phyloP scores from a whole-genome alignment of 2,797 vertebrate species.

The Falco biarmicus region DNA sequence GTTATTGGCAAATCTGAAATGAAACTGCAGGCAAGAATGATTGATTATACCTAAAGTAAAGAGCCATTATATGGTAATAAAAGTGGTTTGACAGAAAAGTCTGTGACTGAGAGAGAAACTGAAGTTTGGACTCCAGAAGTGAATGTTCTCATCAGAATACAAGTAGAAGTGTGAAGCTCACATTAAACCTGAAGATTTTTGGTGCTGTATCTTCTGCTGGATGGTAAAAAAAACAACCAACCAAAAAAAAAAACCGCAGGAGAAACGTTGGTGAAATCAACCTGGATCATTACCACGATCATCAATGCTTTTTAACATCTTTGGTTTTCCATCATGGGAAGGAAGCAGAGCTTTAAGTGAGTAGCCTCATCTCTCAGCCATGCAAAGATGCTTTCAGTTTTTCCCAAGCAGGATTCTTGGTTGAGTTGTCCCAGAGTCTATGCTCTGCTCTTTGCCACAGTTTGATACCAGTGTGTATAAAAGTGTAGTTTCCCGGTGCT shows the following conservation, averaged over 20 bases:
- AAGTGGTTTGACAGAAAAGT: neutral
- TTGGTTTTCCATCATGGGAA: neutral
- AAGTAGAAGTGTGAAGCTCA: neutral
- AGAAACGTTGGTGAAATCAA: neutral
- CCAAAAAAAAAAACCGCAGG: neutral
- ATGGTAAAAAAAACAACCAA: neutral
- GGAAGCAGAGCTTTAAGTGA: neutral
- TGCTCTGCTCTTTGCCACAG: neutral
- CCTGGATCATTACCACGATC: neutral
- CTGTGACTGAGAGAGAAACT: neutral
- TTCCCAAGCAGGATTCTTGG: neutral
- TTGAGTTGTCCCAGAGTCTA: neutral
- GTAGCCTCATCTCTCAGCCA: neutral
- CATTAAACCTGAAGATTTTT: neutral
- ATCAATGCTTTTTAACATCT: neutral
- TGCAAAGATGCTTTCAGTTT: neutral
- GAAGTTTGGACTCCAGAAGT: neutral
- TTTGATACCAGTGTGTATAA: neutral
- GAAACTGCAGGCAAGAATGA: neutral
- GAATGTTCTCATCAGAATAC: neutral
- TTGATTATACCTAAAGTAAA: conserved; percentile 10
- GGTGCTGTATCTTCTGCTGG: neutral
- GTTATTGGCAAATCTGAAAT: conserved; percentile 39
- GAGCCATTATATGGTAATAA: neutral
- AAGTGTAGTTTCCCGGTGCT: neutral